Conservation (phyloP, 2,888 invertebrate species). For the Pandemis heparana region DNA sequence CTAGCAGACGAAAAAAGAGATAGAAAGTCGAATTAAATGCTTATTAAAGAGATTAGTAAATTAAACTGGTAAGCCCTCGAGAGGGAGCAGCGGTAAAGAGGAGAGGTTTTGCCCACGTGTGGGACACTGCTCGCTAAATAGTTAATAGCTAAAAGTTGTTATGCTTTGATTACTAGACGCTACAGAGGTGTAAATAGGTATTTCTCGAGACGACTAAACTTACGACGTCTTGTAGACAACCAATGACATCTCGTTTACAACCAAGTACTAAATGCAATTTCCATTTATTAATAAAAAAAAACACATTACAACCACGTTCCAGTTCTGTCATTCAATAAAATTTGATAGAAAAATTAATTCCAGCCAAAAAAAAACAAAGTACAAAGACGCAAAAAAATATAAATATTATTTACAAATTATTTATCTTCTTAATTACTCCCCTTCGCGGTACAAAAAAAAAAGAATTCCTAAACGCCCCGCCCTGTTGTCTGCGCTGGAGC, state of each 20-base stretch:
- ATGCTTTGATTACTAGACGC: too few species aligned
- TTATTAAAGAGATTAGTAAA: too few species aligned
- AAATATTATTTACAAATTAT: slow-evolving; percentile 68
- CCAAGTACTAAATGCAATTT: slow-evolving; percentile 38
- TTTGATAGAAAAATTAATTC: slow-evolving; percentile 24
- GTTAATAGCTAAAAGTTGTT: too few species aligned
- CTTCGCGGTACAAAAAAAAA: slow-evolving; percentile 53
- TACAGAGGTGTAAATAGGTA: too few species aligned
- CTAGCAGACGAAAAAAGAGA: too few species aligned
- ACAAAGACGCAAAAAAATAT: slow-evolving; percentile 52
- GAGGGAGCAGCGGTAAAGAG: too few species aligned
- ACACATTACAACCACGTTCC: slow-evolving; percentile 36
- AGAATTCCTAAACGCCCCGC: slow-evolving; percentile 32
- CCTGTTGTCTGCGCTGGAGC: not conserved
- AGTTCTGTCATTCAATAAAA: slow-evolving; percentile 23
- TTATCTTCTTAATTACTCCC: slow-evolving; percentile 45
- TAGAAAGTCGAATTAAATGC: too few species aligned
- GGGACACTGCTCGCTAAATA: too few species aligned
- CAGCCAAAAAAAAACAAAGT: slow-evolving; percentile 29
- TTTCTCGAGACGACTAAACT: too few species aligned
- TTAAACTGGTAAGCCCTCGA: too few species aligned
- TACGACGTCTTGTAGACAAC: too few species aligned
- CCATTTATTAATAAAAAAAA: slow-evolving; percentile 32
- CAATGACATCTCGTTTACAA: slow-evolving; percentile 15
- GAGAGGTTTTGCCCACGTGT: too few species aligned